phyloP scores from a whole-genome alignment of 2,113 vertebrate genomes.

The Leucopsar rothschildi region DNA sequence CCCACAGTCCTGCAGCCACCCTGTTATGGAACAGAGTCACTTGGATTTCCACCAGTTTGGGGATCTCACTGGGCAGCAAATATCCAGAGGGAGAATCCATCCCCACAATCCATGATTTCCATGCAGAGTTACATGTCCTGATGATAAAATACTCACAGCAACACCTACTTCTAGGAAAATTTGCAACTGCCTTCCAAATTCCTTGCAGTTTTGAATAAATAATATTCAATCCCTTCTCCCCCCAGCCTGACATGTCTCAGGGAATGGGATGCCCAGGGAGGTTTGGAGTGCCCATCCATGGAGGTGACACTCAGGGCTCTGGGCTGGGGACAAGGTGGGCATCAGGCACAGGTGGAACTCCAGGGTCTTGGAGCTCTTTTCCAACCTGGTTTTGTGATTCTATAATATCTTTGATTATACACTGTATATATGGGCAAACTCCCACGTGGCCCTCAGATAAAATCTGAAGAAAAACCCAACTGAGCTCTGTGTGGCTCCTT shows the following conservation, averaged over 20 bases:
- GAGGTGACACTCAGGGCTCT: background rate
- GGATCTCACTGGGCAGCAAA: background rate
- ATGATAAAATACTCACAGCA: background rate
- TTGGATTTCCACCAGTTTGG: background rate
- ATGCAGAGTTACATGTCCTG: background rate
- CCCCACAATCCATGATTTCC: background rate
- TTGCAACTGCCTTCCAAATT: background rate
- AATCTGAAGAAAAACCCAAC: background rate
- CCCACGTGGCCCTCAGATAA: background rate
- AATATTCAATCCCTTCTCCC: rapidly evolving
- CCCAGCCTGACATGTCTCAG: background rate
- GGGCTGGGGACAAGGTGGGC: background rate
- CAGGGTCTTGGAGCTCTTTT: background rate
- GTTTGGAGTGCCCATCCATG: background rate
- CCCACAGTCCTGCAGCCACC: background rate
- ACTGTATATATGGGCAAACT: background rate
- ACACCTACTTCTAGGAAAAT: background rate
- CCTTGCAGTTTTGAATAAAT: background rate
- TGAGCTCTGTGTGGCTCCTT: background rate
- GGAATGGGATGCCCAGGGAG: background rate
- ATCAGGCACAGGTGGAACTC: background rate
- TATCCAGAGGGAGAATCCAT: background rate
- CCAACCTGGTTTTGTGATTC: background rate
- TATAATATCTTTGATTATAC: background rate
- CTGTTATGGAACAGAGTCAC: background rate